These are phyloP conservation scores for Dryadula phaetusa DNA, from an alignment of 2,888 invertebrate genomes.

Conservation along the genomic window DNA sequence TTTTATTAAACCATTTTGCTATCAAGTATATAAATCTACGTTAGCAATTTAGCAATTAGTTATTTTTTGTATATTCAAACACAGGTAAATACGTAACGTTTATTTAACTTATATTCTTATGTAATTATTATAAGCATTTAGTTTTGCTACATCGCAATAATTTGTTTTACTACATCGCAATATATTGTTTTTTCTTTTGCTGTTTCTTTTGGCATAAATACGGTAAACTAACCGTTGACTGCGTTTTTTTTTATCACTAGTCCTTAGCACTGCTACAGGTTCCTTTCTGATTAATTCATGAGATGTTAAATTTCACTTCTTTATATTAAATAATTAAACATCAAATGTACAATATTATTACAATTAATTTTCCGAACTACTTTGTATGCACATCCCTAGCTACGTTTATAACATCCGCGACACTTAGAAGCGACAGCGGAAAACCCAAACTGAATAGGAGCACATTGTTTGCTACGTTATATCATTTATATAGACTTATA, in stretches of 20 bases:
- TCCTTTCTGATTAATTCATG: too few relatives aligned
- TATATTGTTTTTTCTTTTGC: too few relatives aligned
- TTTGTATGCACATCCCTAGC: constrained; percentile 17
- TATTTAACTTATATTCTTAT: not conserved
- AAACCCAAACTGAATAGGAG: constrained; percentile 57
- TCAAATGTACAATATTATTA: not conserved
- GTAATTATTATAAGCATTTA: not conserved
- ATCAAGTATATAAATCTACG: not conserved
- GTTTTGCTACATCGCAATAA: too few relatives aligned
- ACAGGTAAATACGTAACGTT: not conserved
- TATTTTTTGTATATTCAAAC: not conserved
- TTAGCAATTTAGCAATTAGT: not conserved
- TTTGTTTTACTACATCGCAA: too few relatives aligned
- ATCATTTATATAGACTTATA: constrained; percentile 19
- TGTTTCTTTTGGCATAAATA: too few relatives aligned
- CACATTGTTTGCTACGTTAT: constrained; percentile 47
- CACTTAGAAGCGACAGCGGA: constrained; percentile 28
- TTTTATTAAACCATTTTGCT: not conserved
- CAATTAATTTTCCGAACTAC: not conserved
- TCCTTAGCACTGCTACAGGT: too few relatives aligned
- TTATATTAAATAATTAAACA: not conserved
- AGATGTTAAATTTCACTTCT: too few relatives aligned
- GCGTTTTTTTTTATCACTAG: too few relatives aligned
- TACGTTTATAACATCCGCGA: constrained; percentile 34
- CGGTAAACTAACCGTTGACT: too few relatives aligned